phyloP scores from a whole-genome alignment of 2,113 vertebrate species.

The Urocitellus parryii region DNA sequence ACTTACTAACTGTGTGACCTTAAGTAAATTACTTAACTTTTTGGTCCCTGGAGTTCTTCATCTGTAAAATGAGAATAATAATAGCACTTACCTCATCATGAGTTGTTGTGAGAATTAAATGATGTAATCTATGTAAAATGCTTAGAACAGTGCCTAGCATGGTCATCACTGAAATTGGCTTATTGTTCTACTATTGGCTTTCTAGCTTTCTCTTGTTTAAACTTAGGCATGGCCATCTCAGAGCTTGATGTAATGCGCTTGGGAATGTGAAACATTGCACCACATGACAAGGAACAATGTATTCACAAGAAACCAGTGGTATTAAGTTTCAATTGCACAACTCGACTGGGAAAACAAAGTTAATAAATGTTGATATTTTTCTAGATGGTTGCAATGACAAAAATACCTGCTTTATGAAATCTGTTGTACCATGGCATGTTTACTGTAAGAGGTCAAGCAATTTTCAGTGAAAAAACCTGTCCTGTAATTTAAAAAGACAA shows the following conservation, averaged over 20 bases:
- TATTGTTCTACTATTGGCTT: not conserved
- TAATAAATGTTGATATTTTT: constrained; percentile 52
- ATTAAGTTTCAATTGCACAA: constrained; percentile 72
- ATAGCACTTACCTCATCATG: constrained; percentile 25
- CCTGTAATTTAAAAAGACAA: not conserved
- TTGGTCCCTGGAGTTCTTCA: not conserved
- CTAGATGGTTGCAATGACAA: constrained; percentile 7
- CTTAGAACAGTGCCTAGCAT: not conserved
- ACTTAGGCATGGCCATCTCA: not conserved
- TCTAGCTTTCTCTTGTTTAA: constrained; percentile 36
- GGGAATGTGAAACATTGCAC: constrained; percentile 20
- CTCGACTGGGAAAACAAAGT: constrained; percentile 73
- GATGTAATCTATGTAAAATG: constrained; percentile 43
- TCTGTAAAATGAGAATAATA: constrained; percentile 33
- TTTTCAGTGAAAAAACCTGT: not conserved
- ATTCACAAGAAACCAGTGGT: constrained; percentile 46
- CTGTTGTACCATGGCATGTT: not conserved
- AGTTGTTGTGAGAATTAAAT: constrained; percentile 57
- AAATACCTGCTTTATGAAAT: constrained; percentile 39
- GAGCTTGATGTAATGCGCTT: constrained; percentile 32
- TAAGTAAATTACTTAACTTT: constrained; percentile 29
- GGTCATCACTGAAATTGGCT: not conserved
- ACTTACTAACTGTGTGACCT: not conserved
- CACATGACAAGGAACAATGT: constrained; percentile 32
- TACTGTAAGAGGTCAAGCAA: not conserved